Evolutionary conservation across 2,113 vertebrate genomes (phyloP), one percentile per base, ranked within the genome.

Genomic region (Paradoxurus hermaphroditus): DNA sequence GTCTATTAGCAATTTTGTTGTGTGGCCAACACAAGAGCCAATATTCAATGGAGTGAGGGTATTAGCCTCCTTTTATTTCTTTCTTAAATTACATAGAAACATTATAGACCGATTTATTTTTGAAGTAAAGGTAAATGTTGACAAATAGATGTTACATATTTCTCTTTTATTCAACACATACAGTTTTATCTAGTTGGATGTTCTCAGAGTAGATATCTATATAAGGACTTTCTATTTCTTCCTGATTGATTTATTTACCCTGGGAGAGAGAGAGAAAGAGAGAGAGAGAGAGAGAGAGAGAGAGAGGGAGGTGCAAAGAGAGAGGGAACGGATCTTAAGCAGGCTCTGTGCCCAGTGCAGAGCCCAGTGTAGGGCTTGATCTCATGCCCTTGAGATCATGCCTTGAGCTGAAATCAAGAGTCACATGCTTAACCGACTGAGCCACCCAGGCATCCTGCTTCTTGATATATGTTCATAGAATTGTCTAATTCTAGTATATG

Each of bases 1-100:
- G 92, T 83, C 82, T 94, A 86, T 97, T 97, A 97, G 90, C 91
- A 95, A 89, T 96, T 98, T 98, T 97, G 88, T 97, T 98, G 56
- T 94, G 92, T 96, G 90, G 98, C 90, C 85, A 96, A 68, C 56
- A 91, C 4, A 95, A 92, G 4, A 21, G 0, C 21, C 21, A 25
- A 65, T 95, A 83, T 96, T 96, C 81, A 98, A 8, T 79, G 13
- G 23, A 44, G 2, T 44, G 23, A 91, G 1, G 18, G 4, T 13
- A 49, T 81, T 81, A 31, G 13, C 5, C 59, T 82, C 39, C n/a
- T 4, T 19, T 87, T 87, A 65, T n/a, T 81, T 92, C 25, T 16
- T 75, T 75, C 97, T 91, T 12, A 70, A 96, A n/a, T 94, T 56
- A 97, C 94, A 53, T 10, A 93, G 70, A 29, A 89, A 88, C 97